Evolutionary conservation across 1,140 invertebrate genomes (phyloP), one percentile per base, ranked within the genome.

Genomic region (Trichonephila inaurata): DNA sequence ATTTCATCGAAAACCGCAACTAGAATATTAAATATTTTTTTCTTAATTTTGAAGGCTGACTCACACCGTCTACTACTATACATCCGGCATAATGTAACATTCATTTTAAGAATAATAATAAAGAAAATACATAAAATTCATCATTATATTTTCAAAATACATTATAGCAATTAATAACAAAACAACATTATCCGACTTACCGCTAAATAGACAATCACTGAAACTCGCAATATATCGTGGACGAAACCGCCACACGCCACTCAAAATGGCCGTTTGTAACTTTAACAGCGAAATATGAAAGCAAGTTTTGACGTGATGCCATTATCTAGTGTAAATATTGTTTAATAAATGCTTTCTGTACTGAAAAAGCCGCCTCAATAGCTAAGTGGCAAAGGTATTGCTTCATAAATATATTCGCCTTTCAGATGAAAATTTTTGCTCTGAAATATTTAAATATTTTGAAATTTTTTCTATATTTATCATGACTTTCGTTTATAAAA

Each of bases 201-300:
- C 83, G 21, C n/a, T 85, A 60, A 85, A 24, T 12, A 85, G 33
- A 88, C 19, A 88, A 88, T 66, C 21, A 44, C 2, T n/a, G 86
- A 88, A 88, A 21, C 24, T 60, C 86, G 33, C 4, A 44, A 66
- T 21, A 64, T 33, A 40, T 58, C 69, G 92, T 89, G 92, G 92
- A 93, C 86, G 92, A 88, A 92, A 92, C 92, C 92, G 92, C 92
- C 92, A 93, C 92, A 93, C 92, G 86, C 92, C 86, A 93, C 85
- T 87, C 92, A 93, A 93, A 93, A 93, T 93, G 92, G 92, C 92
- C 92, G 92, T 93, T 93, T 93, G 83, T 58, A 93, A 93, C 40
- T 88, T 82, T 58, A 77, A 81, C 44, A 77, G 18, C 51, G 40
- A 60, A 93, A 89, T 93, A 93, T 93, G 66, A 93, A 93, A 93